Conservation (phyloP, 2,113 vertebrate genomes). For the Cairina moschata region DNA sequence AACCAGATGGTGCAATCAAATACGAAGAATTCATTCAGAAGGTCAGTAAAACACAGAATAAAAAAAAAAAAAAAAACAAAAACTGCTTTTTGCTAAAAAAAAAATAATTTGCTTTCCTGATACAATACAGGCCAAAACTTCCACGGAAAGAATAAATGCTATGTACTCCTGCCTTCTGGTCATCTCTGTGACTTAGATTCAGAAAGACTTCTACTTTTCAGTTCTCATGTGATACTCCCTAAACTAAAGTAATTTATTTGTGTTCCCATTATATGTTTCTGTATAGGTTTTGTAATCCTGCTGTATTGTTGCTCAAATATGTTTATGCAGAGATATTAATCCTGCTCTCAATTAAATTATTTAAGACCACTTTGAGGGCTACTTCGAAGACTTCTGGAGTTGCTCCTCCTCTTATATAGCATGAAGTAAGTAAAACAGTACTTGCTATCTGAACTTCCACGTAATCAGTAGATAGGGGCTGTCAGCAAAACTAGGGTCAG, state of each 20-base stretch:
- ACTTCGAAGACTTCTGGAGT: neutral
- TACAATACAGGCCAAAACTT: slow-evolving; percentile 9
- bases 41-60: neutral
- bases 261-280: neutral
- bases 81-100: neutral
- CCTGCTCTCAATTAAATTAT: no score
- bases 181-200: neutral
- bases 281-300: neutral
- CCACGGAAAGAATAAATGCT: neutral
- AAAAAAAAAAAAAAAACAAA: neutral
- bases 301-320: neutral
- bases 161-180: neutral
- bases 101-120: neutral
- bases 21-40: neutral
- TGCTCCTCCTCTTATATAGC: neutral
- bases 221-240: neutral
- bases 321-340: neutral
- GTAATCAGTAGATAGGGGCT: neutral
- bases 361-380: neutral
- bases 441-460: neutral
- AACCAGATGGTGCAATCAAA: neutral
- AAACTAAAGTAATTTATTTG: neutral
- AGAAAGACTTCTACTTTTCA: neutral
- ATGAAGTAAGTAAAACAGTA: neutral
- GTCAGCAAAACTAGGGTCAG: neutral